Evolutionary conservation across 2,113 vertebrate genomes (phyloP).

Genomic region (Eleginops maclovinus): DNA sequence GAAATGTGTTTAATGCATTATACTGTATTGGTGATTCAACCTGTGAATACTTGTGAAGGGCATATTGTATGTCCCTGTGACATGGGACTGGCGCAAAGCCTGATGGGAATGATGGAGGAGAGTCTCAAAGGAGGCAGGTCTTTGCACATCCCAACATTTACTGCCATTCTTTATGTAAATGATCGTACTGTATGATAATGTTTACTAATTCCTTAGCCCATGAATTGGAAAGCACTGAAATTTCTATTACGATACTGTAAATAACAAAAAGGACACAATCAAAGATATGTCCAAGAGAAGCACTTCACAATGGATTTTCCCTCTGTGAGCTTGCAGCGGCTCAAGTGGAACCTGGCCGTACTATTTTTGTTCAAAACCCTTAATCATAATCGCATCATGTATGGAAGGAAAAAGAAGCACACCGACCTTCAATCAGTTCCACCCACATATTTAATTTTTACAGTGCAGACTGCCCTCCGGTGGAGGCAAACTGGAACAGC

Average conservation of each 20-base stretch:
- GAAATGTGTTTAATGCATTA: conserved; percentile 79
- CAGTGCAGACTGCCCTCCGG: conserved; percentile 65
- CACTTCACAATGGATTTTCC: conserved; percentile 33
- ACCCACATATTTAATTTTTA: conserved; percentile 26
- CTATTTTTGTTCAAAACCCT: conserved; percentile 63
- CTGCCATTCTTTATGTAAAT: conserved; percentile 74
- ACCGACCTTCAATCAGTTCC: conserved; percentile 78
- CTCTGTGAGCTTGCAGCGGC: conserved; percentile 27
- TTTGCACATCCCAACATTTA: conserved; percentile 77
- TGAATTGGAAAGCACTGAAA: conserved; percentile 40
- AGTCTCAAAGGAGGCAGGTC: conserved; percentile 59
- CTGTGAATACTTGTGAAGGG: conserved; percentile 79
- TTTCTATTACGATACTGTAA: conserved; percentile 20
- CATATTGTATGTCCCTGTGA: conserved; percentile 78
- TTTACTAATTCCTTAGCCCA: conserved; percentile 58
- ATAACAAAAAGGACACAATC: conserved; percentile 33
- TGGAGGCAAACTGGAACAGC: conserved; percentile 62
- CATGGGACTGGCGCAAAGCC: conserved; percentile 89
- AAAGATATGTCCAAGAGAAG: conserved; percentile 29
- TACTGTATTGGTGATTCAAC: conserved; percentile 79
- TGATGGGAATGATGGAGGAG: conserved; percentile 95
- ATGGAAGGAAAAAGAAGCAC: conserved; percentile 61
- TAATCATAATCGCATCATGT: conserved; percentile 63
- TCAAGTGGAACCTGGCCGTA: conserved; percentile 44
- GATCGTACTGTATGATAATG: conserved; percentile 57